Percentiles rank a stretch among this genome's conserved stretches.
Evolutionary conservation across 1,140 invertebrate genomes (phyloP).

Genomic region (Panagrolaimus sp.): DNA sequence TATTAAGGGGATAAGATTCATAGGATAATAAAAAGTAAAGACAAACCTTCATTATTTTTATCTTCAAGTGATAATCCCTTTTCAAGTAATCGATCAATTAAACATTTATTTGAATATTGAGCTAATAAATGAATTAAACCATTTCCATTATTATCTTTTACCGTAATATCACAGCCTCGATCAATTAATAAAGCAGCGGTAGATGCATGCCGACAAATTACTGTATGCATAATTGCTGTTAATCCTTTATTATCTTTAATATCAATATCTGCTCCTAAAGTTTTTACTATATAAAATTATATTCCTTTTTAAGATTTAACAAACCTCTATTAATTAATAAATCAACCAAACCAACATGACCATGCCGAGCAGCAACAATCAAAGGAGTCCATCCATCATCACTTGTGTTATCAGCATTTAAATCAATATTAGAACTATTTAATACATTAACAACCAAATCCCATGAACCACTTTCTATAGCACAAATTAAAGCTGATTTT

Average conservation of each 20-base stretch:
- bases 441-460: conserved; percentile 67
- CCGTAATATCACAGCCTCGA: conserved; percentile 70
- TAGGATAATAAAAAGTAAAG: background rate
- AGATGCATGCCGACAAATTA: conserved; percentile 73
- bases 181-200: conserved; percentile 75
- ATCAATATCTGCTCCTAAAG: conserved; percentile 70
- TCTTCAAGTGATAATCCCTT: conserved; percentile 59
- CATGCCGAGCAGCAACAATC: conserved; percentile 82
- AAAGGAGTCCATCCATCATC: conserved; percentile 69
- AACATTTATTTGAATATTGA: conserved; percentile 80
- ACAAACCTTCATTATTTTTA: conserved; percentile 36
- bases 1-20: conserved; percentile 24
- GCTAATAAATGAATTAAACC: conserved; percentile 59
- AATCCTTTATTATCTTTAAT: conserved; percentile 77
- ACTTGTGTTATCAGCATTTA: conserved; percentile 66
- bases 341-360: conserved; percentile 79
- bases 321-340: conserved; percentile 75
- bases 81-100: conserved; percentile 67
- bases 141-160: conserved; percentile 68
- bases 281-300: no score
- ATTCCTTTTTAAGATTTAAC: conserved; percentile 16
- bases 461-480: conserved; percentile 80
- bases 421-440: conserved; percentile 59
- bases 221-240: conserved; percentile 82
- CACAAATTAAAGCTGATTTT: conserved; percentile 69